A percentile compares a stretch with the other conserved stretches of the same genome.
Conservation (phyloP, 2,888 invertebrate species). For the Megaustenia siamemsis region DNA sequence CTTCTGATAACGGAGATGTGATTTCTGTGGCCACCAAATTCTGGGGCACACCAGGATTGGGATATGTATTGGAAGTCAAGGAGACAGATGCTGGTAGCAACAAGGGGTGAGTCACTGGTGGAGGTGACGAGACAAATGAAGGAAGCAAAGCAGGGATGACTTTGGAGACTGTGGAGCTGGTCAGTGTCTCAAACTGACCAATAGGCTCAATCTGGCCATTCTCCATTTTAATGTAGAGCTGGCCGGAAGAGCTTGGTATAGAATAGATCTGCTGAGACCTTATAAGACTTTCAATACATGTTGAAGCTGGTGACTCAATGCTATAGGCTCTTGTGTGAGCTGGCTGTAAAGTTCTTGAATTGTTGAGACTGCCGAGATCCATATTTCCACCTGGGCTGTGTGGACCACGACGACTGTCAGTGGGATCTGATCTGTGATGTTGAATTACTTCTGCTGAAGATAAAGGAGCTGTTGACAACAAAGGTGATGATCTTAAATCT, state of each 20-base stretch:
- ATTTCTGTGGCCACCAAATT: constrained; percentile 53
- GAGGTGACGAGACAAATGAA: constrained; percentile 24
- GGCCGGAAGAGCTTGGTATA: constrained; percentile 42
- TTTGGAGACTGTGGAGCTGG: constrained; percentile 59
- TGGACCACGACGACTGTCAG: background rate
- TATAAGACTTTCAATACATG: constrained; percentile 31
- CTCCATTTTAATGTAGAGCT: constrained; percentile 61
- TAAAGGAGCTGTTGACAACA: constrained; percentile 1
- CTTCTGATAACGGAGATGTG: constrained; percentile 33
- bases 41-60: constrained; percentile 43
- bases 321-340: constrained; percentile 25
- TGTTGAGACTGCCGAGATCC: background rate
- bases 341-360: constrained; percentile 29
- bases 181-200: constrained; percentile 30
- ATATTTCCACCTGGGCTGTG: background rate
- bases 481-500: constrained; percentile 33
- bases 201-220: constrained; percentile 58
- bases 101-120: background rate
- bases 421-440: constrained; percentile 17
- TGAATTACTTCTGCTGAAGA: constrained; percentile 2
- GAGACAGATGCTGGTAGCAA: background rate
- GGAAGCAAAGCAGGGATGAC: constrained; percentile 49
- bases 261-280: constrained; percentile 49
- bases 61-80: constrained; percentile 38
- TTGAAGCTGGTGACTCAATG: constrained; percentile 27